phyloP scores from a whole-genome alignment of 2,113 vertebrate genomes.

The Leptobrachium leishanense region DNA sequence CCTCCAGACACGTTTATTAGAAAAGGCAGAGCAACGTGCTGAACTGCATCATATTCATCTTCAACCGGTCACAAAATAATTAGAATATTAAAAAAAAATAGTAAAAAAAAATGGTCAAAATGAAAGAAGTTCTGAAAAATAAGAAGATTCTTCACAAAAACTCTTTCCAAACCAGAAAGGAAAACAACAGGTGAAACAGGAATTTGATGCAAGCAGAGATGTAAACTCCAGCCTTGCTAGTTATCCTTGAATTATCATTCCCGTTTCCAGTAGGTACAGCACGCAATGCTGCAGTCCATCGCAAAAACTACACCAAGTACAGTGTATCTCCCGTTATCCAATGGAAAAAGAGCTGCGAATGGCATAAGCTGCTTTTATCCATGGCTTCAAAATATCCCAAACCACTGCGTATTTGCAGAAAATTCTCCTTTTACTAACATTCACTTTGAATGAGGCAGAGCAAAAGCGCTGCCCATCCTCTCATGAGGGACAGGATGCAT shows the following conservation, averaged over 20 bases:
- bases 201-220: constrained; percentile 19
- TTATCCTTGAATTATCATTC: constrained; percentile 26
- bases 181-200: constrained; percentile 45
- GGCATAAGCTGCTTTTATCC: constrained; percentile 63
- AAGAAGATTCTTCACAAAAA: constrained; percentile 47
- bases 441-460: constrained; percentile 70
- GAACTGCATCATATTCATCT: constrained; percentile 49
- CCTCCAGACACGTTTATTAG: constrained; percentile 27
- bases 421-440: constrained; percentile 67
- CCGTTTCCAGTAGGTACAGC: constrained; percentile 32
- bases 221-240: constrained; percentile 8
- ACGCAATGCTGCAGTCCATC: constrained; percentile 53
- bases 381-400: constrained; percentile 59
- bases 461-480: constrained; percentile 60
- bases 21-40: constrained; percentile 14
- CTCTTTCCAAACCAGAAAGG: constrained; percentile 28
- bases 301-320: constrained; percentile 56
- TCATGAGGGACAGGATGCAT: constrained; percentile 67
- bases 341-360: constrained; percentile 51
- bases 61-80: constrained; percentile 4
- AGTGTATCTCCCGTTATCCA: constrained; percentile 53
- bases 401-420: constrained; percentile 62
- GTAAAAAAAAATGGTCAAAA: background rate
- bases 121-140: background rate
- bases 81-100: constrained; percentile 6